phyloP scores from a whole-genome alignment of 2,888 invertebrate species.

The Drosophila cognata region DNA sequence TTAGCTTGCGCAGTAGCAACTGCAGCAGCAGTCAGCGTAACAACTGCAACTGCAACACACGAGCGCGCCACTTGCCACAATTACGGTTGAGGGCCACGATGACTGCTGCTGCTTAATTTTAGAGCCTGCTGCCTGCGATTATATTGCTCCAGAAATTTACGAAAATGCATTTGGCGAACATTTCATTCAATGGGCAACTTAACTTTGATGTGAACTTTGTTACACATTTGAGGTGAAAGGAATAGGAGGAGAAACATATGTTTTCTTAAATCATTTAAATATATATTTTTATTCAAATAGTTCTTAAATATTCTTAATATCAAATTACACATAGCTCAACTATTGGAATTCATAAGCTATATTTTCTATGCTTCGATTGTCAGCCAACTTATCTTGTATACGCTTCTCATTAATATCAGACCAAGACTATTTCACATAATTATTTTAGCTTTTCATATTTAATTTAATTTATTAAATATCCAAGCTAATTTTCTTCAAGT shows the following conservation, averaged over 20 bases:
- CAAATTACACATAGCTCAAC: neutral
- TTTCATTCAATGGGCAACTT: neutral
- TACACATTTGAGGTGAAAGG: neutral
- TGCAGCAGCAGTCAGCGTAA: constrained; percentile 22
- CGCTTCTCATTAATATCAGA: neutral
- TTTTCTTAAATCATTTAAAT: neutral
- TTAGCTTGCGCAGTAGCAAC: constrained; percentile 56
- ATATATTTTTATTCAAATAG: neutral
- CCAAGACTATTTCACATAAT: neutral
- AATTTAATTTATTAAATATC: neutral
- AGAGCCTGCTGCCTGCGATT: constrained; percentile 71
- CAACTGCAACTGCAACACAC: constrained; percentile 47
- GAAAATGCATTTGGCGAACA: constrained; percentile 59
- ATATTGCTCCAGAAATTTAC: constrained; percentile 82
- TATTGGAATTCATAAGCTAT: neutral
- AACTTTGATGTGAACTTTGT: constrained; percentile 7
- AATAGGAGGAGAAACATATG: accelerated
- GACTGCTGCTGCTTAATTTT: constrained; percentile 72
- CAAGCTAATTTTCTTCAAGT: neutral
- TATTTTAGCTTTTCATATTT: neutral
- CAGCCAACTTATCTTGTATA: neutral
- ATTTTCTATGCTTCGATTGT: neutral
- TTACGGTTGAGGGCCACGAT: constrained; percentile 56
- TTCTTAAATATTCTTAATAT: neutral
- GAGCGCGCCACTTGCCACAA: constrained; percentile 72